Base-by-base conservation (phyloP, 35 echinoderm and acorn worm genomes). In the Anneissia japonica region DNA sequence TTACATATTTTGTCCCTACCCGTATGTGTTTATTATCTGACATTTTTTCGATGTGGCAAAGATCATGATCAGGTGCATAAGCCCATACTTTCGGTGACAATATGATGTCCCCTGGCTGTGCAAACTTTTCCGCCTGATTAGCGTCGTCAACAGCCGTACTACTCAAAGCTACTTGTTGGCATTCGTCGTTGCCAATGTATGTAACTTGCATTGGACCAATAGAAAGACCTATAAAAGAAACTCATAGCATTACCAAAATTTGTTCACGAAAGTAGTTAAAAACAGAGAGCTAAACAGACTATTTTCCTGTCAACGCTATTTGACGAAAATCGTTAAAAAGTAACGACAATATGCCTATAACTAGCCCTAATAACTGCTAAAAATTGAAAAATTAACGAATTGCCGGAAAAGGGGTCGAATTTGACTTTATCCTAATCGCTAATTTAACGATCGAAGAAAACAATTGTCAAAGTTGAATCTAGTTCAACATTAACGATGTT, bases 11-110 rank as follows among this genome's bases (percentile, higher is more conserved):
- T 9, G 10, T 76, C 10, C 84, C 46, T 75, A 97, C 94, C 88
- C 81, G 55, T 16, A 97, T 76, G 74, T 97, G 94, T 72, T 84
- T 97, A 1, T 80, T 77, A 82, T 97, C 95, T 0, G 91, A 46
- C 82, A 93, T 35, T 37, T 88, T 76, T 19, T 85, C 88, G 72
- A 93, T 55, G 16, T 87, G 82, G 16, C 90, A 87, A 16, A 90
- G 46, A 2, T 90, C 84, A 46, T 97, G 91, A 74, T 97, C 95
- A 16, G 88, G 91, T 26, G 74, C 76, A 77, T 93, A 93, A 13
- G 88, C 95, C 95, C 95, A 97, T 17, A 88, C 82, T 81, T 93
- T 97, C 19, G 95, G 91, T 5, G 91, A 93, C 28, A 97, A 82
- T 35, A 93, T 91, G 31, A 97, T 79, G 12, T 89, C 82, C 33